Conservation (phyloP, 2,113 vertebrate genomes). For the Lethenteron camtschaticum region DNA sequence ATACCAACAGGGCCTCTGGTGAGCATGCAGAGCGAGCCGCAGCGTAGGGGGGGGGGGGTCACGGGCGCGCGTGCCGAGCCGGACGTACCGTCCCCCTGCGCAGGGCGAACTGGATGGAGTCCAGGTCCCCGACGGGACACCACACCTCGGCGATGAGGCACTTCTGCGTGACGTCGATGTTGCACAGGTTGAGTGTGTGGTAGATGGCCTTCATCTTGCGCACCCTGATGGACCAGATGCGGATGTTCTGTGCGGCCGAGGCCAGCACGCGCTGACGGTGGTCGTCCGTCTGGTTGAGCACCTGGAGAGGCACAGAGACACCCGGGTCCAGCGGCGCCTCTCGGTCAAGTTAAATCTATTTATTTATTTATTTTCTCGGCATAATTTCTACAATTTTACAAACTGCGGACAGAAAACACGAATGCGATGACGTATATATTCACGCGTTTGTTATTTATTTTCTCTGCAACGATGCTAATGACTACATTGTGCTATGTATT, state of each 20-base stretch:
- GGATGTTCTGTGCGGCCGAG: slow-evolving; percentile 68
- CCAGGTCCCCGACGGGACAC: slow-evolving; percentile 80
- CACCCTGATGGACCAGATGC: slow-evolving; percentile 98
- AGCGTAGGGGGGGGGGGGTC: no score
- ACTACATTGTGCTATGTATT: no score
- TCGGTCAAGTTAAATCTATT: neutral
- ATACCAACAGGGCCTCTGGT: no score
- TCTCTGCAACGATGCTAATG: no score
- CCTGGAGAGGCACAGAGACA: slow-evolving; percentile 23
- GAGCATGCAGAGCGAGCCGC: no score
- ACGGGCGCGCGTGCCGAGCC: no score
- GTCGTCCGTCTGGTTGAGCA: slow-evolving; percentile 91
- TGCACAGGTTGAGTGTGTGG: slow-evolving; percentile 92
- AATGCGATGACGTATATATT: no score
- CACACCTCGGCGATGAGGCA: slow-evolving; percentile 94
- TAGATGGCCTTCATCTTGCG: slow-evolving; percentile 99
- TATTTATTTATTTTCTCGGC: neutral
- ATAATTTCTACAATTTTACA: no score
- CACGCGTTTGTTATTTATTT: no score
- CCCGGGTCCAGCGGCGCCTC: neutral
- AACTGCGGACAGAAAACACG: no score
- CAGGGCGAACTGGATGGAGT: slow-evolving; percentile 96
- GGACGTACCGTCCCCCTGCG: slow-evolving; percentile 71
- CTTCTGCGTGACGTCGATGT: slow-evolving; percentile 95
- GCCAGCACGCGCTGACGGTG: slow-evolving; percentile 83